Percentiles rank a stretch among this genome's conserved stretches.
These are phyloP conservation scores for Drosophila parabipectinata DNA, from an alignment of 1,140 invertebrate genomes.

Conservation along the genomic window DNA sequence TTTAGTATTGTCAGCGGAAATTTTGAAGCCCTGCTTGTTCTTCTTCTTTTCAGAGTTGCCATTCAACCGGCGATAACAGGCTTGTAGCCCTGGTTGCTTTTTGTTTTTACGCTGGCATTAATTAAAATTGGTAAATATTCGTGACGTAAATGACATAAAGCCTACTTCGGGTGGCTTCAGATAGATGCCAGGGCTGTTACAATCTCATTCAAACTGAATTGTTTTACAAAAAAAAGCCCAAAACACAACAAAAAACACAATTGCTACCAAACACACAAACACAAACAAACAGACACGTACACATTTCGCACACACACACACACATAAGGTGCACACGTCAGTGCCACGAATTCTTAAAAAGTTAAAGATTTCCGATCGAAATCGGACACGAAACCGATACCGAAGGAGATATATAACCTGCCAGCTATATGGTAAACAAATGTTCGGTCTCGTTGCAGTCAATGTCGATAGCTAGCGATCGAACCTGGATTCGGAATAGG, in stretches of 20 bases:
- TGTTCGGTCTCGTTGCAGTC: conserved; percentile 54
- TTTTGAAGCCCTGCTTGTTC: not conserved
- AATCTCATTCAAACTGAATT: not conserved
- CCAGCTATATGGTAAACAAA: conserved; percentile 14
- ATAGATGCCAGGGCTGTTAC: not conserved
- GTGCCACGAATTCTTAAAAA: conserved; percentile 63
- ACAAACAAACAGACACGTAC: conserved; percentile 14
- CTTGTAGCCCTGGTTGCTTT: conserved; percentile 54
- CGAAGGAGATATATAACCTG: conserved; percentile 12
- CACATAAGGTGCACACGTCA: conserved; percentile 68
- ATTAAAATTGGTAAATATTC: conserved; percentile 64
- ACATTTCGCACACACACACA: conserved; percentile 15
- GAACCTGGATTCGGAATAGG: conserved; percentile 37
- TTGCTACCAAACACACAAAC: conserved; percentile 13
- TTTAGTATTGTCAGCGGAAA: not conserved
- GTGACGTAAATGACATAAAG: conserved; percentile 1
- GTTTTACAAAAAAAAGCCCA: not conserved
- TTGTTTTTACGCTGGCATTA: conserved; percentile 69
- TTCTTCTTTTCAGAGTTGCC: conserved; percentile 1
- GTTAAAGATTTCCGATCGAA: not conserved
- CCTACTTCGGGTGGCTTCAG: not conserved
- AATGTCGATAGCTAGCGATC: conserved; percentile 70
- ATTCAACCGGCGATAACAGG: conserved; percentile 9
- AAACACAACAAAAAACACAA: conserved; percentile 14
- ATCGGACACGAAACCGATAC: not conserved